Conservation (phyloP, 2,113 vertebrate genomes). For the Spermophilus dauricus region DNA sequence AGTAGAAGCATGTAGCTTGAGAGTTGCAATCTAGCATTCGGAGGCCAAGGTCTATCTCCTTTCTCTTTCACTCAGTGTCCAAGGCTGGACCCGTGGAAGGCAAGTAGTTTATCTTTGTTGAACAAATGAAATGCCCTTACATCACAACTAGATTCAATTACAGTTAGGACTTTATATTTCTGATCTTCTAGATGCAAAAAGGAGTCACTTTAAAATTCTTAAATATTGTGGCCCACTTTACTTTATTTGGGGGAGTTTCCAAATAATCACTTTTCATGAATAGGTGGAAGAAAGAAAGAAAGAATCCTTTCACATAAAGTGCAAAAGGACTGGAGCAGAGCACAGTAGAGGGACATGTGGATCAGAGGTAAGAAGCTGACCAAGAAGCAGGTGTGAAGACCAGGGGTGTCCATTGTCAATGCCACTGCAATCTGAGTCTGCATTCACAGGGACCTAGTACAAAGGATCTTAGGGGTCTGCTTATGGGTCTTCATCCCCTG, state of each 20-base stretch:
- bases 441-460: not conserved
- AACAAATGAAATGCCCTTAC: not conserved
- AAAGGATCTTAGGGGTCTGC: not conserved
- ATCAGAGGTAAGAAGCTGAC: too few species aligned
- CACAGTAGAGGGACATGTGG: not conserved
- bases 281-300: not conserved
- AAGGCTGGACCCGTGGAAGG: not conserved
- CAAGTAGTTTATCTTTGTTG: not conserved
- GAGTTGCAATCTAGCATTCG: not conserved
- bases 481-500: not conserved
- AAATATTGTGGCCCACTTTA: not conserved
- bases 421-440: not conserved
- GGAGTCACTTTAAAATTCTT: not conserved
- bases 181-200: not conserved
- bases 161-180: not conserved
- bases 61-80: not conserved
- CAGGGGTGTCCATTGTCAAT: too few species aligned
- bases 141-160: not conserved
- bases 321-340: not conserved
- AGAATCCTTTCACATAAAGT: not conserved
- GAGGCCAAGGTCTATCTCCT: too few species aligned
- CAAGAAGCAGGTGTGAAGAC: not conserved
- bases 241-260: not conserved
- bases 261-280: not conserved
- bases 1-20: not conserved